Conservation (phyloP, 2,888 invertebrate genomes). For the Aquatica leii region DNA sequence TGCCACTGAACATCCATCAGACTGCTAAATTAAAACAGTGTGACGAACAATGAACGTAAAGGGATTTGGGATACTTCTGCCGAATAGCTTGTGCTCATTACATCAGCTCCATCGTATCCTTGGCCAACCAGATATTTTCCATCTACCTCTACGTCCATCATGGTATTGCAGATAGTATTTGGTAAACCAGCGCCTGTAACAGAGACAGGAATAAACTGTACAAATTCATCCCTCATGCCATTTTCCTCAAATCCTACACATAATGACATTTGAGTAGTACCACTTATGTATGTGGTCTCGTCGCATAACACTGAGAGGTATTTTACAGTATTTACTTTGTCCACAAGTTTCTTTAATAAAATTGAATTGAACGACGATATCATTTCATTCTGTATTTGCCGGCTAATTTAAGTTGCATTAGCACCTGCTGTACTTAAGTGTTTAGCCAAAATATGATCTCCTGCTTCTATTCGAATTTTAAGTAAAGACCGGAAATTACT, state of each 20-base stretch:
- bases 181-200: slow-evolving; percentile 11
- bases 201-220: slow-evolving; percentile 10
- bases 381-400: no score
- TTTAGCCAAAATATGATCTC: no score
- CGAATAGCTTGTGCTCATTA: slow-evolving; percentile 3
- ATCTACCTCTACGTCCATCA: neutral
- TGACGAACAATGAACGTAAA: neutral
- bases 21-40: slow-evolving; percentile 9
- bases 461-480: no score
- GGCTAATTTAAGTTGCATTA: slow-evolving; percentile 1
- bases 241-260: neutral
- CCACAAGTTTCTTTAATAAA: neutral
- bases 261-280: no score
- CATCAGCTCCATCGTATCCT: slow-evolving; percentile 4
- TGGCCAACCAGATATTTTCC: slow-evolving; percentile 8
- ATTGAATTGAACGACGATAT: neutral
- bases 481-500: no score
- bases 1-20: slow-evolving; percentile 7
- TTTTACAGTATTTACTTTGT: no score
- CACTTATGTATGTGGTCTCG: no score
- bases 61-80: neutral
- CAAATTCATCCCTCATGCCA: neutral
- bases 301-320: no score
- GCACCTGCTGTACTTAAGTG: neutral
- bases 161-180: slow-evolving; percentile 4